These are phyloP conservation scores for Cyphomyrus plagiostoma DNA, from an alignment of 2,113 vertebrate genomes.

Conservation along the genomic window DNA sequence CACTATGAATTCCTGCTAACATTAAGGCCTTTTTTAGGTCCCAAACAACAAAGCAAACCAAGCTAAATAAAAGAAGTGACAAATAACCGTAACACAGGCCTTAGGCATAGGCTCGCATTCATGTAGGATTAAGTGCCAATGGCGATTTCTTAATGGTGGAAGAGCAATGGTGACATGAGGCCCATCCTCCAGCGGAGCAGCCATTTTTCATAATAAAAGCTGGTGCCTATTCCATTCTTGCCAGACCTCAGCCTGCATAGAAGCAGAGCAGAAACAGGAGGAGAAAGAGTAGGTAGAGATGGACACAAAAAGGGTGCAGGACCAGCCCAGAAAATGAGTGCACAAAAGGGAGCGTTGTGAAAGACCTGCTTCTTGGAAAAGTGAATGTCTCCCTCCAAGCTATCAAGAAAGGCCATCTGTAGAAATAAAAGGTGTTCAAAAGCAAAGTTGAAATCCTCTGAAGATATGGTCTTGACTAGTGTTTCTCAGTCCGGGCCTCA, in stretches of 20 bases:
- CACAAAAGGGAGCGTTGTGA: slow-evolving; percentile 58
- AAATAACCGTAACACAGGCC: slow-evolving; percentile 56
- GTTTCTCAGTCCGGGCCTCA: not conserved
- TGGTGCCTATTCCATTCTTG: not conserved
- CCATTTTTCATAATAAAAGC: not conserved
- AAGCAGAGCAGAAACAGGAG: slow-evolving; percentile 28
- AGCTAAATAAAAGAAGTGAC: slow-evolving; percentile 40
- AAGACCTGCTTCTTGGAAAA: slow-evolving; percentile 76
- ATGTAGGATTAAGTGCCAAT: slow-evolving; percentile 30
- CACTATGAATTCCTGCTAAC: not conserved
- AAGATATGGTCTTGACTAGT: not conserved
- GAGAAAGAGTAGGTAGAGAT: slow-evolving; percentile 28
- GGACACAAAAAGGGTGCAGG: slow-evolving; percentile 45
- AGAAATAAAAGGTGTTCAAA: slow-evolving; percentile 58
- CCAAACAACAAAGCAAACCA: not conserved
- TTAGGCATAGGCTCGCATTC: slow-evolving; percentile 57
- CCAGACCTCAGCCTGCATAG: slow-evolving; percentile 15
- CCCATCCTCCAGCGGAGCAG: not conserved
- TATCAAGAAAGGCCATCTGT: slow-evolving; percentile 80
- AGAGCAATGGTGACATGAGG: slow-evolving; percentile 20
- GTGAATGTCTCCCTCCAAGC: slow-evolving; percentile 76
- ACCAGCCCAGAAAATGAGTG: slow-evolving; percentile 61
- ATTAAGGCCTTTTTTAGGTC: not conserved
- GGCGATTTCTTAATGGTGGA: slow-evolving; percentile 29
- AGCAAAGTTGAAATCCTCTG: slow-evolving; percentile 37